Base-by-base conservation (phyloP, 2,888 invertebrate species). In the Seira ritae region DNA sequence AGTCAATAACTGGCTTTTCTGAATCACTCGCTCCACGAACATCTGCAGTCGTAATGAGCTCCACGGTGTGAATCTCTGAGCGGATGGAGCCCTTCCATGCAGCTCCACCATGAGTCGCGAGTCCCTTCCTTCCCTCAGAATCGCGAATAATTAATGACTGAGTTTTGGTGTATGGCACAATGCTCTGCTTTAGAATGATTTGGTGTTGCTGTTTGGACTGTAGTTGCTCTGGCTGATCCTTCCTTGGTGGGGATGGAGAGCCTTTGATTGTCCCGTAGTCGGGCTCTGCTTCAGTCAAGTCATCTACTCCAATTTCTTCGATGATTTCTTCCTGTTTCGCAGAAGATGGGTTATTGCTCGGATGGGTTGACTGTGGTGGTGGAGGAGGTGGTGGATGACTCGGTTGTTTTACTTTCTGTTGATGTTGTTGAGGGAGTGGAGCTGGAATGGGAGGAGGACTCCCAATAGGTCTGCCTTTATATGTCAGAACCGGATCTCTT, bases 11-110 rank as follows among this genome's bases (percentile, higher is more conserved):
- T 55, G 85, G 84, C 66, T 86, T 85, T 20, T 73, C 80, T 6
- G 55, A 46, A 10, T 24, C 46, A 22, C 19, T 17, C 17, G 19
- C 50, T 4, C 71, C 68, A 10, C 66, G 78, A 20, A 76, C 74
- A 69, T 86, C 86, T 6, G 68, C 6, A 0, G 87, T 85, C 17
- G 86, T 85, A 74, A 88, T 87, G 6, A 88, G 81, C 70, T 88
- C 87, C n/a, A 88, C 85, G 12, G 86, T 86, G 50, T 87, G 86
- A 68, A 87, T 84, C 66, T 88, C 88, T 6, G 88, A 87, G 3
- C 86, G 81, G 67, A 88, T 87, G 24, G 86, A 86, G 10, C 88
- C 88, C 76, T 87, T 88, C 77, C 87, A 84, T 10, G 77, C 62
- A 22, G 65, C n/a, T 20, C 75, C 75, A 10, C 50, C 23, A 1